Evolutionary conservation across 2,888 invertebrate genomes (phyloP).

Genomic region (Tachina grossa): DNA sequence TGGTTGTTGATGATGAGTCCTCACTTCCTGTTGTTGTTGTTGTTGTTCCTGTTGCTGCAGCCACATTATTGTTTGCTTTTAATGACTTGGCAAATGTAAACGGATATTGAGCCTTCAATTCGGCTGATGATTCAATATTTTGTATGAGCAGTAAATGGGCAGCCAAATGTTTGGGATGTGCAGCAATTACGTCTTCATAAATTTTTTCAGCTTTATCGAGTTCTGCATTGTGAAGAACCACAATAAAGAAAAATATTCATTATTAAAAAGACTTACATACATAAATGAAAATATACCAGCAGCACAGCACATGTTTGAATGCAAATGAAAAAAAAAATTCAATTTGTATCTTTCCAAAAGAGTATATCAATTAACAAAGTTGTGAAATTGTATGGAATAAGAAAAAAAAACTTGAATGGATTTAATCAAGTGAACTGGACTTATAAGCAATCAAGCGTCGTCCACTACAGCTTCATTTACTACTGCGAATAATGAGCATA

Average conservation of each 20-base stretch:
- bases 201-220: constrained; percentile 87
- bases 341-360: too few relatives aligned
- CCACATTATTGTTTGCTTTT: constrained; percentile 76
- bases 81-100: constrained; percentile 83
- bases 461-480: constrained; percentile 3
- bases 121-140: constrained; percentile 85
- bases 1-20: constrained; percentile 71
- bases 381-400: too few relatives aligned
- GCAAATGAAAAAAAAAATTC: constrained; percentile 8
- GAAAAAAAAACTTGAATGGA: constrained; percentile 49
- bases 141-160: constrained; percentile 91
- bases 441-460: constrained; percentile 60
- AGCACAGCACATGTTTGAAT: background rate
- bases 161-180: constrained; percentile 89
- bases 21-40: constrained; percentile 45
- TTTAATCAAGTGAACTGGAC: constrained; percentile 57
- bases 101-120: constrained; percentile 83
- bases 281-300: background rate
- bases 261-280: background rate
- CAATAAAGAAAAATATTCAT: constrained; percentile 30
- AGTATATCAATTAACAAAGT: too few relatives aligned
- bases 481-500: constrained; percentile 10
- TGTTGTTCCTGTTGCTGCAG: constrained; percentile 72
- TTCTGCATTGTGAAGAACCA: constrained; percentile 82
- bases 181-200: constrained; percentile 89